Evolutionary conservation across 2,113 vertebrate species (phyloP).

Genomic region (Vulpes lagopus): DNA sequence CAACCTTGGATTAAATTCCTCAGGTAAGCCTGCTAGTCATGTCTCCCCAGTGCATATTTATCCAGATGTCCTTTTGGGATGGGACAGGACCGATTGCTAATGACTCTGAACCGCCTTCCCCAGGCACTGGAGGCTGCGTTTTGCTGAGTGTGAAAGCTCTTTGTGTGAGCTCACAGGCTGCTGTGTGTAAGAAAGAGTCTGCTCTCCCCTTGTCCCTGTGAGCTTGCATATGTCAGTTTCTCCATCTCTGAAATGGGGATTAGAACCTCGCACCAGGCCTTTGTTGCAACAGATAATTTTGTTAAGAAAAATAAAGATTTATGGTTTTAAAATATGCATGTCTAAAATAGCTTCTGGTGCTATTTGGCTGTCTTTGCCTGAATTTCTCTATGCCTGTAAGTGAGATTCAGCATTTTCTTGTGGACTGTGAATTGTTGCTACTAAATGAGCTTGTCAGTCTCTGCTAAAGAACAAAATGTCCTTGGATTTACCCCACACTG

Average conservation of each 20-base stretch:
- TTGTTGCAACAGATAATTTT: slow-evolving; percentile 28
- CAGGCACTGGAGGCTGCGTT: slow-evolving; percentile 33
- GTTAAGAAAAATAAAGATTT: slow-evolving; percentile 65
- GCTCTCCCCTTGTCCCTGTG: accelerated
- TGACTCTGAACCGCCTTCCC: slow-evolving; percentile 33
- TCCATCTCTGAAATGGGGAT: slow-evolving; percentile 61
- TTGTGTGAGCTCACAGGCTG: not conserved
- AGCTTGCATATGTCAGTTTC: not conserved
- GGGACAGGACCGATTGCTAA: not conserved
- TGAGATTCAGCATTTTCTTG: slow-evolving; percentile 83
- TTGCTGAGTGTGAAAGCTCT: slow-evolving; percentile 33
- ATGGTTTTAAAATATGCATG: slow-evolving; percentile 56
- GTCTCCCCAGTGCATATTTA: slow-evolving; percentile 52
- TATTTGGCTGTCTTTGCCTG: slow-evolving; percentile 74
- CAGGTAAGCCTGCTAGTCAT: slow-evolving; percentile 33
- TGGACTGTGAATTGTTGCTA: slow-evolving; percentile 67
- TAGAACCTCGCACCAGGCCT: not conserved
- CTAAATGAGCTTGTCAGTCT: slow-evolving; percentile 71
- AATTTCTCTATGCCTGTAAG: slow-evolving; percentile 73
- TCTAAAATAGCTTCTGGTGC: slow-evolving; percentile 68
- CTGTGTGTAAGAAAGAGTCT: not conserved
- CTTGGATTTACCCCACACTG: slow-evolving; percentile 36
- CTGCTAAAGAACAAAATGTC: slow-evolving; percentile 59
- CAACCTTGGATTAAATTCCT: slow-evolving; percentile 12
- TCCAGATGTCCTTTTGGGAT: slow-evolving; percentile 63